Conservation (phyloP, 1,140 invertebrate species). For the Nasonia giraulti region DNA sequence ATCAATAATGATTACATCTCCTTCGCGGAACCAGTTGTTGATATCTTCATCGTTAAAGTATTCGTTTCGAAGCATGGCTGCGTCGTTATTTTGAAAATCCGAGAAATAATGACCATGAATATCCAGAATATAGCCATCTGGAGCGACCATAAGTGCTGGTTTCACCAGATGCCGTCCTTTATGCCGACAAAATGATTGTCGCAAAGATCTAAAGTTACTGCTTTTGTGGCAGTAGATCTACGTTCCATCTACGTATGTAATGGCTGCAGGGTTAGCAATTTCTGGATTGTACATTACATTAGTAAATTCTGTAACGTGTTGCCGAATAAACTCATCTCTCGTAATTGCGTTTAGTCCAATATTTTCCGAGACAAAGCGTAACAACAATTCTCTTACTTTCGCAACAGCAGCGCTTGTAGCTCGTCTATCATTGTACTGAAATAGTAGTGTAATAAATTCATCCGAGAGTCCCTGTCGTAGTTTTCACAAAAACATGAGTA, state of each 20-base stretch:
- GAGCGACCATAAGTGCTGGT: background rate
- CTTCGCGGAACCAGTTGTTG: too few species aligned
- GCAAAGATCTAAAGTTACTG: background rate
- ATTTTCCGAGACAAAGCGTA: conserved; percentile 31
- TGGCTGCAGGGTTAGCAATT: background rate
- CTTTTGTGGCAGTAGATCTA: background rate
- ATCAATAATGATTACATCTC: too few species aligned
- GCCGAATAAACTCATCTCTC: conserved; percentile 6
- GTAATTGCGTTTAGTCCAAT: conserved; percentile 19
- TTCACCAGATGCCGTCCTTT: conserved; percentile 15
- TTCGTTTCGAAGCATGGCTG: too few species aligned
- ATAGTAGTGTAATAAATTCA: conserved; percentile 15
- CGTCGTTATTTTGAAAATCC: too few species aligned
- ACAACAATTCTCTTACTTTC: conserved; percentile 33
- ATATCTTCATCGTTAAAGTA: too few species aligned
- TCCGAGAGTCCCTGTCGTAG: conserved; percentile 45
- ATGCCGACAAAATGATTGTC: conserved; percentile 7
- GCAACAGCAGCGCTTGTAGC: conserved; percentile 15
- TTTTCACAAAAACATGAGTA: conserved; percentile 38
- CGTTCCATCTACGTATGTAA: conserved; percentile 2
- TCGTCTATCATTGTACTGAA: conserved; percentile 41
- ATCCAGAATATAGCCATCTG: conserved; percentile 25
- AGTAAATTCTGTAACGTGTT: background rate
- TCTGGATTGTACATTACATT: conserved; percentile 9
- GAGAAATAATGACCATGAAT: conserved; percentile 11